A percentile compares a stretch with the other conserved stretches of the same genome.
phyloP scores from a whole-genome alignment of 2,888 invertebrate genomes.

The Cephonodes hylas region DNA sequence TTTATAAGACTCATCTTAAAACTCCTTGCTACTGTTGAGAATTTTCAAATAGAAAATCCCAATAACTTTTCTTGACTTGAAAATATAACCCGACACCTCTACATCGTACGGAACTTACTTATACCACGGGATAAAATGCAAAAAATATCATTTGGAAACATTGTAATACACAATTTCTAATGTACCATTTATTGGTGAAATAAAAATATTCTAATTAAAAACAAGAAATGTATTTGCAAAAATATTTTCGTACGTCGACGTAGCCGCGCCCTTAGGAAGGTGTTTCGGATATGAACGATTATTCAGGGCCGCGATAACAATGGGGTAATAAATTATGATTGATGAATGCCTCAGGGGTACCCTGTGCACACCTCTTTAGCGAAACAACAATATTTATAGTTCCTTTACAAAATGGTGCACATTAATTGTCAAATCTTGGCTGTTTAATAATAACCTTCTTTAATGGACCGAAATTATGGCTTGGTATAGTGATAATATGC shows the following conservation, averaged over 20 bases:
- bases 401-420: slow-evolving; percentile 13
- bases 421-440: slow-evolving; percentile 12
- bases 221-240: neutral
- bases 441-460: neutral
- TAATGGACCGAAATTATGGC: neutral
- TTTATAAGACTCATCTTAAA: no score
- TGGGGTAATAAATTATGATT: slow-evolving; percentile 79
- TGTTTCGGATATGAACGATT: slow-evolving; percentile 79
- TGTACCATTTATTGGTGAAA: no score
- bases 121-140: no score
- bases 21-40: no score
- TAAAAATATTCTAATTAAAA: neutral
- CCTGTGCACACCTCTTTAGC: slow-evolving; percentile 51
- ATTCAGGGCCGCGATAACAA: slow-evolving; percentile 72
- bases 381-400: slow-evolving; percentile 60
- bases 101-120: no score
- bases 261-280: slow-evolving; percentile 54
- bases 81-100: no score
- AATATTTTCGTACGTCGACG: slow-evolving; percentile 27
- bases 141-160: no score
- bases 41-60: no score
- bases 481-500: no score
- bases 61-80: no score
- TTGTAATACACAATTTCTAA: no score
- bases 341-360: slow-evolving; percentile 58